phyloP scores from a whole-genome alignment of 2,888 invertebrate genomes.

The Amphipoea lucens region DNA sequence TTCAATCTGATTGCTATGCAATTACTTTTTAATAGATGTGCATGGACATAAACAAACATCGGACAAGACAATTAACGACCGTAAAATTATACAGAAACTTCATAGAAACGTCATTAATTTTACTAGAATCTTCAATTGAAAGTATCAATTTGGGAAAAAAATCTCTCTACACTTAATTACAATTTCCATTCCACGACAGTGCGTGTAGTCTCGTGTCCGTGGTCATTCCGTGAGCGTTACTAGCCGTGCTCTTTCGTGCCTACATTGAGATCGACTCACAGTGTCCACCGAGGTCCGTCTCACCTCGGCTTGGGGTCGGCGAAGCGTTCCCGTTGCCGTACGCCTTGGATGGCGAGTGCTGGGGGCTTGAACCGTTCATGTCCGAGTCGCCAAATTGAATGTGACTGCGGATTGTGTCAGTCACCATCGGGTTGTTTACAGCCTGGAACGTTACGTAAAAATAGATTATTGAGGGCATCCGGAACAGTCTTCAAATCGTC shows the following conservation, averaged over 20 bases:
- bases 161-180: conserved; percentile 5
- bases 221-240: conserved; percentile 65
- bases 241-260: conserved; percentile 83
- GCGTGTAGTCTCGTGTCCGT: conserved; percentile 42
- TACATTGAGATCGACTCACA: conserved; percentile 87
- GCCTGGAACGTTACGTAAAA: conserved; percentile 76
- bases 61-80: conserved; percentile 58
- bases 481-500: not conserved
- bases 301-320: conserved; percentile 89
- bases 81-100: conserved; percentile 49
- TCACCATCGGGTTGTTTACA: conserved; percentile 88
- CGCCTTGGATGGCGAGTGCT: conserved; percentile 80
- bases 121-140: conserved; percentile 22
- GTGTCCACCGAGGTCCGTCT: conserved; percentile 85
- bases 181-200: conserved; percentile 50
- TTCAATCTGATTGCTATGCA: conserved; percentile 53
- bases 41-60: conserved; percentile 44
- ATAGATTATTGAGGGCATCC: not conserved
- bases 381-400: conserved; percentile 89
- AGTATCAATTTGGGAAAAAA: conserved; percentile 22
- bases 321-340: conserved; percentile 82
- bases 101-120: conserved; percentile 31
- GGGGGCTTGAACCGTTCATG: conserved; percentile 80
- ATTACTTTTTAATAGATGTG: conserved; percentile 59
- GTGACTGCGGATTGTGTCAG: conserved; percentile 91